Base-by-base conservation (phyloP, 1,140 invertebrate species). In the Tribolium madens region DNA sequence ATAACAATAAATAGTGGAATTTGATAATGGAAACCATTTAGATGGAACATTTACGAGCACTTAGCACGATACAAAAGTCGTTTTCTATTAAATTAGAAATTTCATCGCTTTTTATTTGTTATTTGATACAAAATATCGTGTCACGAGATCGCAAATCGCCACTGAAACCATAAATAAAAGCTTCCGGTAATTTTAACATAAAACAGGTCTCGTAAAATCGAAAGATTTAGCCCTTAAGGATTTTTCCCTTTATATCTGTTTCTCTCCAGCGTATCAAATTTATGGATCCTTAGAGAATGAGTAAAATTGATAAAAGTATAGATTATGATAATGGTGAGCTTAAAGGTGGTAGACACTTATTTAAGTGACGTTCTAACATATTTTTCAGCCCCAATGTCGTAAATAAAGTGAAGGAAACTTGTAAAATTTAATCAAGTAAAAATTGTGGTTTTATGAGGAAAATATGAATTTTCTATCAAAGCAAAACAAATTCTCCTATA, bases 241-340 rank as follows among this genome's bases (percentile, higher is more conserved):
- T 13, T 12, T 26, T 64, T 18, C 14, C 57, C n/a, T n/a, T n/a
- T n/a, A n/a, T n/a, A n/a, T n/a, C 21, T 33, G 17, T 64, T 18
- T 64, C 26, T 18, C 0, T 3, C 10, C 26, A 26, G 2, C 13
- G 57, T 33, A 64, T 12, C 13, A 64, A 64, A 64, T 64, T 64
- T 64, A 64, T 64, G 57, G 26, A 13, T 64, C 57, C 26, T n/a
- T 33, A 12, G 17, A 12, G 57, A 64, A 31, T 31, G 57, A 64
- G 13, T 12, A 64, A 64, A 64, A 64, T 64, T 64, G 57, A 64
- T 64, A 64, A 64, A 64, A 64, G 57, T 64, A 64, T 64, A 64
- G 57, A 64, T 64, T 64, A 64, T 64, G 57, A 33, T 13, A 64
- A 64, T 26, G 57, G 57, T 64, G 57, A 64, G 36, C 57, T 64